Evolutionary conservation across 2,888 invertebrate genomes (phyloP).

Genomic region (Ceraclea dissimilis): DNA sequence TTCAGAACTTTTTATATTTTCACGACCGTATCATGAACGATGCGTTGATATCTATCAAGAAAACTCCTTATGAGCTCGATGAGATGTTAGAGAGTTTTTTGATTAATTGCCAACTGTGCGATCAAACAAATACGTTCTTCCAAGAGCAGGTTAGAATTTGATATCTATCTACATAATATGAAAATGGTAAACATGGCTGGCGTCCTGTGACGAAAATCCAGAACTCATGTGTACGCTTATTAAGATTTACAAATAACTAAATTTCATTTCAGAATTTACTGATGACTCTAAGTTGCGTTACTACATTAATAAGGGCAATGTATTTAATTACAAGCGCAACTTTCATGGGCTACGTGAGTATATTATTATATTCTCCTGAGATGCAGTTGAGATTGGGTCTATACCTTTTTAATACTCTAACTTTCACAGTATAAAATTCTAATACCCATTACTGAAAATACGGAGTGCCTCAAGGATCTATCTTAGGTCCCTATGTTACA

Average conservation of each 20-base stretch:
- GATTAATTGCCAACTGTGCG: not conserved
- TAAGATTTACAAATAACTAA: not conserved
- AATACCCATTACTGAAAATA: not conserved
- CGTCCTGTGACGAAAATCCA: too few relatives aligned
- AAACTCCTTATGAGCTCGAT: not conserved
- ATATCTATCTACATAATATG: not conserved
- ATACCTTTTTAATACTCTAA: too few relatives aligned
- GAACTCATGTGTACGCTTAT: too few relatives aligned
- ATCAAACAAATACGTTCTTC: not conserved
- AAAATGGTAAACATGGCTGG: not conserved
- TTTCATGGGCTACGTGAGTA: not conserved
- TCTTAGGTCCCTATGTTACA: not conserved
- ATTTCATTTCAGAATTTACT: conserved; percentile 3
- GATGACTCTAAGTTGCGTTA: not conserved
- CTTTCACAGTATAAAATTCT: too few relatives aligned
- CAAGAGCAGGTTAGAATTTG: not conserved
- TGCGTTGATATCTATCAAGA: not conserved
- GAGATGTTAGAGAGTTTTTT: not conserved
- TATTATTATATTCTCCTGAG: too few relatives aligned
- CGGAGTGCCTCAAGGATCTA: not conserved
- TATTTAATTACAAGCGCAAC: not conserved
- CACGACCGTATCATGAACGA: not conserved
- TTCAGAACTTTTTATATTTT: not conserved
- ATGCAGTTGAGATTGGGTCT: too few relatives aligned
- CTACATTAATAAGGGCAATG: not conserved